phyloP scores from a whole-genome alignment of 2,797 vertebrate species.

The Acanthopagrus latus region DNA sequence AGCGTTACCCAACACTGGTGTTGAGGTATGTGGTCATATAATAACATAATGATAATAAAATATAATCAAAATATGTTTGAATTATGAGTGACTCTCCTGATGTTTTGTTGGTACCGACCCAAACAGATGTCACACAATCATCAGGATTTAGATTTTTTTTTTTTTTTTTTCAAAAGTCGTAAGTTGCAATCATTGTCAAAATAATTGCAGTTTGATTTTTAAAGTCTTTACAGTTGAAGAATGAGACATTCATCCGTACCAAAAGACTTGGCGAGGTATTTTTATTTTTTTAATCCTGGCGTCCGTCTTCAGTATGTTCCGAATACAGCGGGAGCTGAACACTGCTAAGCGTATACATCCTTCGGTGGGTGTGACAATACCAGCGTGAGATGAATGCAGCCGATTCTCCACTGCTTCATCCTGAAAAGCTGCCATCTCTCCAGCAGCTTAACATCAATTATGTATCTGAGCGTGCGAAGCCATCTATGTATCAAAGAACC shows the following conservation, averaged over 20 bases:
- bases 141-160: too few species aligned
- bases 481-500: conserved; percentile 6
- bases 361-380: conserved; percentile 4
- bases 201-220: too few species aligned
- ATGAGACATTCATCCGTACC: background rate
- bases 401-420: conserved; percentile 14
- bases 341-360: conserved; percentile 1
- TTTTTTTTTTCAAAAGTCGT: too few species aligned
- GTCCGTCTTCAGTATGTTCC: too few species aligned
- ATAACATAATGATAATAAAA: background rate
- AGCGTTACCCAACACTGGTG: background rate
- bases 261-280: too few species aligned
- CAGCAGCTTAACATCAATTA: conserved; percentile 24
- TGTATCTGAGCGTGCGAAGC: conserved; percentile 4
- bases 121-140: too few species aligned
- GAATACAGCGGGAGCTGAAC: background rate
- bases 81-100: too few species aligned
- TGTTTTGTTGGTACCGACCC: too few species aligned
- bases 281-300: too few species aligned
- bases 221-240: background rate
- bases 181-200: too few species aligned
- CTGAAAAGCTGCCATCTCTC: background rate
- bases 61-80: too few species aligned
- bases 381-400: background rate
- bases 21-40: background rate